Evolutionary conservation across 2,113 vertebrate species (phyloP).

Genomic region (Myotis lucifugus): DNA sequence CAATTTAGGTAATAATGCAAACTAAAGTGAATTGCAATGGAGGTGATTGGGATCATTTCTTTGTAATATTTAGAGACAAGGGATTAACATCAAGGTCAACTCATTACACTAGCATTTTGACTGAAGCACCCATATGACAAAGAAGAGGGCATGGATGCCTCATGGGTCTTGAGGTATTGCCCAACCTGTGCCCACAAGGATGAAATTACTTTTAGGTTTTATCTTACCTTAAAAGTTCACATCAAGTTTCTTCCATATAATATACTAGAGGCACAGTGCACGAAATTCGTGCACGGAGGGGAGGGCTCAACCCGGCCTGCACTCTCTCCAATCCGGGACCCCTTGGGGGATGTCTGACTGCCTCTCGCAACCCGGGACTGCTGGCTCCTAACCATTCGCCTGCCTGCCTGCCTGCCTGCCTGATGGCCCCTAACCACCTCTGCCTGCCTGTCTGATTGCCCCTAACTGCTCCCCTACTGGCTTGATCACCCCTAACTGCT

Average conservation of each 20-base stretch:
- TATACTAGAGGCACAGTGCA: no score
- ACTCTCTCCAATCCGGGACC: no score
- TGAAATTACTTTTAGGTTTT: background rate
- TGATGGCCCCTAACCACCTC: no score
- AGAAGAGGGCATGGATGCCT: background rate
- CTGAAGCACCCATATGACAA: background rate
- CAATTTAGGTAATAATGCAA: background rate
- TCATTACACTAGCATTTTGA: background rate
- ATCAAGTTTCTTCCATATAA: background rate
- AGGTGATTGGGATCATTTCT: background rate
- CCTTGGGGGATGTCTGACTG: no score
- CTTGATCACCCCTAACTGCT: no score
- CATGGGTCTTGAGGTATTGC: background rate
- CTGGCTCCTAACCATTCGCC: no score
- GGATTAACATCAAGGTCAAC: background rate
- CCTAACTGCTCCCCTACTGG: no score
- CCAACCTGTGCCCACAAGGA: background rate
- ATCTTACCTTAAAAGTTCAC: constrained; percentile 18
- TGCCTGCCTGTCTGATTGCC: no score
- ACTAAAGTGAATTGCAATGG: background rate
- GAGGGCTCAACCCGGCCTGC: no score
- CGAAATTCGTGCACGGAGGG: no score
- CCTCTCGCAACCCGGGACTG: no score
- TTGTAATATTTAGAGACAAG: constrained; percentile 15
- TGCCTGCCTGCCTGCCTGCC: no score